A percentile compares a stretch with the other conserved stretches of the same genome.
Conservation (phyloP, 2,888 invertebrate species). For the Mythimna lalbum region DNA sequence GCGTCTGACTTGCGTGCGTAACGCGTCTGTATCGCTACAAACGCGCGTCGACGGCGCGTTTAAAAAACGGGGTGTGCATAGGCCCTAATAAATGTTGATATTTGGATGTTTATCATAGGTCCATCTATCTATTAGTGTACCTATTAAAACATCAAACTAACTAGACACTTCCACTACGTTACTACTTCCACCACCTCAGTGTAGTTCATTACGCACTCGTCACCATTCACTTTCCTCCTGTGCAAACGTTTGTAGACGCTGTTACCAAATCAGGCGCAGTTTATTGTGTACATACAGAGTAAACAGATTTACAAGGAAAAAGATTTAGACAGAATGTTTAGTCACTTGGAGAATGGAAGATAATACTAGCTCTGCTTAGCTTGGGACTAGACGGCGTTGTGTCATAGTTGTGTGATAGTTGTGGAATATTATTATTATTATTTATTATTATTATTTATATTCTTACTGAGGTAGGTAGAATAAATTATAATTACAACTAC, state of each 20-base stretch:
- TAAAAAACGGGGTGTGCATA: too few relatives aligned
- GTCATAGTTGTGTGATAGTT: too few relatives aligned
- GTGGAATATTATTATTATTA: too few relatives aligned
- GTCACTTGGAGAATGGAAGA: background rate
- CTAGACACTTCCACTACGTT: constrained; percentile 2
- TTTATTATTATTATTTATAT: too few relatives aligned
- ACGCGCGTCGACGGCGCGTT: too few relatives aligned
- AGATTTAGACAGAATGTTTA: constrained; percentile 35
- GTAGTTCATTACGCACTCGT: constrained; percentile 20
- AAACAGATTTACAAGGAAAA: constrained; percentile 36
- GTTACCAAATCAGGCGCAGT: constrained; percentile 51
- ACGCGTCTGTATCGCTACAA: too few relatives aligned
- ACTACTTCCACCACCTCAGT: constrained; percentile 1
- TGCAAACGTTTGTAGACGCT: constrained; percentile 36
- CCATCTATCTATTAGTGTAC: background rate
- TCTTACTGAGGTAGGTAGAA: background rate
- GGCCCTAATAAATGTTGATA: background rate
- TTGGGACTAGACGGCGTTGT: too few relatives aligned
- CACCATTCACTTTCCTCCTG: constrained; percentile 40
- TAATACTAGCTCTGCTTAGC: too few relatives aligned
- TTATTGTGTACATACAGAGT: constrained; percentile 39
- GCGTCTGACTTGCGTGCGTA: too few relatives aligned
- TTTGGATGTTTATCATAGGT: too few relatives aligned
- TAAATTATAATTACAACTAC: background rate
- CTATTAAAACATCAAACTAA: background rate